Conservation (phyloP, 1,140 invertebrate species). For the Vollenhovia emeryi region DNA sequence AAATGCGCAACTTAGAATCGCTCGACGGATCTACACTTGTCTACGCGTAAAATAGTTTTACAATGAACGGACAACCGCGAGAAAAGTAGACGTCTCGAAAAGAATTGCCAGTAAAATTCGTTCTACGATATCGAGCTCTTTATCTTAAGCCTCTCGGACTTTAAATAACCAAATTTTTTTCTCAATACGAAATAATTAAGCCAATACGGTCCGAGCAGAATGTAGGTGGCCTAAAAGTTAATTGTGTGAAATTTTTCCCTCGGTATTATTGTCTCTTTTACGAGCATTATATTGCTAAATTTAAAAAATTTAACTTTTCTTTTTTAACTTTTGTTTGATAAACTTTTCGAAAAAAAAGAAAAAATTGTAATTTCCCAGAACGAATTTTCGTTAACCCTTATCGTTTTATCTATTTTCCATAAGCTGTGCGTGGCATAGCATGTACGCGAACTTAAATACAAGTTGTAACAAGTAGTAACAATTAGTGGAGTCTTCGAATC, state of each 20-base stretch:
- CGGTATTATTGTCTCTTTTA: not conserved
- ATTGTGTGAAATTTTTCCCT: too few relatives aligned
- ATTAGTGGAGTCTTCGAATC: conserved; percentile 11
- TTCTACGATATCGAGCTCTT: not conserved
- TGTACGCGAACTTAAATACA: conserved; percentile 2
- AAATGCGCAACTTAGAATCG: not conserved
- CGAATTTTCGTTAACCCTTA: not conserved
- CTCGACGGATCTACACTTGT: not conserved
- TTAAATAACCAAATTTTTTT: not conserved
- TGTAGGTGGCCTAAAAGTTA: too few relatives aligned
- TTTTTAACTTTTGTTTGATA: not conserved
- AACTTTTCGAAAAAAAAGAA: not conserved
- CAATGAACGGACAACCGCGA: not conserved
- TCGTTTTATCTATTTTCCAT: not conserved
- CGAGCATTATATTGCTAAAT: not conserved
- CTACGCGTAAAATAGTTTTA: not conserved
- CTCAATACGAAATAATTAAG: too few relatives aligned
- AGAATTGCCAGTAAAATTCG: not conserved
- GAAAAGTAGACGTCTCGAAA: not conserved
- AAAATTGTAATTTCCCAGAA: not conserved
- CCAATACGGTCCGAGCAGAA: too few relatives aligned
- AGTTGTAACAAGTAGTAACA: conserved; percentile 17
- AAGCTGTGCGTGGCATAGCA: not conserved
- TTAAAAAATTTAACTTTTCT: too few relatives aligned
- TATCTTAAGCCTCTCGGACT: not conserved